Evolutionary conservation across 2,113 vertebrate species (phyloP), one percentile per base, ranked within the genome.

Genomic region (Lagopus muta): DNA sequence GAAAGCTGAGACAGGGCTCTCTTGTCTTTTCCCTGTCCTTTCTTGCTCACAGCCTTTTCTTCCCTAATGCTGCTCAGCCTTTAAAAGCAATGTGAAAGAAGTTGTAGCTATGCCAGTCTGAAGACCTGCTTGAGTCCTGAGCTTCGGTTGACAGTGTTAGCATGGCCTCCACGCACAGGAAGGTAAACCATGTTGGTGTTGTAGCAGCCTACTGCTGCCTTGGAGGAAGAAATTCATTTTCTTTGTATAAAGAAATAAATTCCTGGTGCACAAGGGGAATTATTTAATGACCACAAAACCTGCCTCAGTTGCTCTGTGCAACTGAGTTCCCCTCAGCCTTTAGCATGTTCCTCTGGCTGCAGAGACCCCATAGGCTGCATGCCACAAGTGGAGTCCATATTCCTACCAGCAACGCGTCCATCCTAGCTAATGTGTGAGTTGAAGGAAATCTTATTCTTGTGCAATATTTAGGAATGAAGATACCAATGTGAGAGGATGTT

Each of bases 291-390:
- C 71, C 38, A 19, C 36, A 42, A n/a, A 82, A 18, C 43, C 36
- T 30, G 1, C 10, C 32, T 69, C 7, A 14, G 58, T 13, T 57
- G 40, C 1, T n/a, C 40, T 42, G 24, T 81, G 25, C 38, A 38
- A 38, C 42, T 0, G 0, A 6, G 12, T 2, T 9, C 43, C 43
- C 16, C 4, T 36, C 0, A 8, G 45, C n/a, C 48, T 13, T 3
- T 3, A 4, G 38, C 30, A 28, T 15, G 11, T 70, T 45, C 69
- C 45, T 1, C 11, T 73, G 18, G 14, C 32, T 20, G 30, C 55
- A 11, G 17, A 50, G 47, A 54, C 9, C 52, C 14, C 52, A 28
- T 14, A 54, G 27, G 52, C 52, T 54, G 25, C 25, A 10, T 54
- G 28, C 38, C n/a, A 6, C 0, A 4, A 36, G 21, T 13, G 32